Base-by-base conservation (phyloP, 2,113 vertebrate species). In the Neolamprologus brichardi region DNA sequence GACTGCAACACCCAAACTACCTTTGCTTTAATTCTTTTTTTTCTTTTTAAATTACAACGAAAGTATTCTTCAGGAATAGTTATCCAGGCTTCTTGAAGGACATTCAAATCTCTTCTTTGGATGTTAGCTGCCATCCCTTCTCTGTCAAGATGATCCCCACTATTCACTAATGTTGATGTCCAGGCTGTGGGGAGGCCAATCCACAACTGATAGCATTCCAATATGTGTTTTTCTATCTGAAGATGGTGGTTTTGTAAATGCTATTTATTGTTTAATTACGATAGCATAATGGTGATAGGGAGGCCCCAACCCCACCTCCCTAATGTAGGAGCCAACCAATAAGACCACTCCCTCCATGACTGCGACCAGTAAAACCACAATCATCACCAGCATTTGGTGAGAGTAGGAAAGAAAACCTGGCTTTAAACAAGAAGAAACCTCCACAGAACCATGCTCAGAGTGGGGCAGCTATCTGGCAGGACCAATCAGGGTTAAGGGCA, bases 41-140 rank as follows among this genome's bases (percentile, higher is more conserved):
- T 5, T 1, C 3, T 52, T 51, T n/a, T n/a, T 18, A 1, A 51
- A 52, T 52, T 52, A 52, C 3, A 11, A 4, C 2, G 0, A 53
- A 52, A 52, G 18, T 52, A 52, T 1, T 52, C 9, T 52, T 52
- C 18, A 52, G 51, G 51, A 52, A 52, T 2, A 3, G 7, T 49
- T 49, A 0, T 49, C 46, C 46, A 18, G 51, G n/a, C 51, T 52
- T 52, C 51, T 52, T 52, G 51, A 52, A 52, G 51, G 51, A 53
- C n/a, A 23, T 53, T 53, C 52, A 53, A 53, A 52, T 20, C 51
- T 52, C 51, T 53, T 20, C 51, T 53, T 53, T 53, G 51, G 51
- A 53, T 53, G 51, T 1, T 52, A 1, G 51, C 51, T 52, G n/a
- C n/a, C 9, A 2, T 53, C n/a, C n/a, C 51, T 53, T 53, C 51